phyloP scores from a whole-genome alignment of 2,888 invertebrate species.

The Leucophenga montana region DNA sequence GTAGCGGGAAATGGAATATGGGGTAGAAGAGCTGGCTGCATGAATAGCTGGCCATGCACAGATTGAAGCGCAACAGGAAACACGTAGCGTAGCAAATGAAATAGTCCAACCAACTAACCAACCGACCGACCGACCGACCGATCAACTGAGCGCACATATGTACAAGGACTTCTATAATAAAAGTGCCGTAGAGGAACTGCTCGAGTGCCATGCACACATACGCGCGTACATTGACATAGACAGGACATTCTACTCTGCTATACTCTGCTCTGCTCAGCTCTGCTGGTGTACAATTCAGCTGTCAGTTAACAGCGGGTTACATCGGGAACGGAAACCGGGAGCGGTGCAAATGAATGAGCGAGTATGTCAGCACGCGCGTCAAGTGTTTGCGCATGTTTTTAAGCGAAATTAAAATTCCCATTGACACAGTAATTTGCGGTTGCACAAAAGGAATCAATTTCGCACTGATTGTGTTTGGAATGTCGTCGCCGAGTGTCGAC shows the following conservation, averaged over 20 bases:
- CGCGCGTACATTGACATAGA: slow-evolving; percentile 35
- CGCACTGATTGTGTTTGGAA: slow-evolving; percentile 33
- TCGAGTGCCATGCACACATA: slow-evolving; percentile 13
- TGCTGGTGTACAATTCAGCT: slow-evolving; percentile 18
- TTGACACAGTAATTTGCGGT: slow-evolving; percentile 64
- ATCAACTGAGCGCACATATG: background rate
- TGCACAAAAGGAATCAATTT: slow-evolving; percentile 65
- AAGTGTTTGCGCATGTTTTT: slow-evolving; percentile 66
- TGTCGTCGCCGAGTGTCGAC: background rate
- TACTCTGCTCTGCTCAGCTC: background rate
- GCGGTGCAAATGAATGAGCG: slow-evolving; percentile 12
- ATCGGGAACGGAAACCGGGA: background rate
- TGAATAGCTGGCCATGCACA: background rate
- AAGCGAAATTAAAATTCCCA: slow-evolving; percentile 67
- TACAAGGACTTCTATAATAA: background rate
- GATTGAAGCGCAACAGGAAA: slow-evolving; percentile 26
- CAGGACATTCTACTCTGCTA: slow-evolving; percentile 44
- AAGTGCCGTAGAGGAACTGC: too few species aligned
- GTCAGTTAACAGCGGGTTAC: slow-evolving; percentile 23
- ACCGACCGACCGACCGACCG: too few species aligned
- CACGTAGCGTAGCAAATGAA: slow-evolving; percentile 13
- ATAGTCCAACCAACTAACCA: too few species aligned
- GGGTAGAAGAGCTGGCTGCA: background rate
- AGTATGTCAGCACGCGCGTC: slow-evolving; percentile 41
- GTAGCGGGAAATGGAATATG: background rate